phyloP scores from a whole-genome alignment of 2,113 vertebrate species.

The Clarias gariepinus region DNA sequence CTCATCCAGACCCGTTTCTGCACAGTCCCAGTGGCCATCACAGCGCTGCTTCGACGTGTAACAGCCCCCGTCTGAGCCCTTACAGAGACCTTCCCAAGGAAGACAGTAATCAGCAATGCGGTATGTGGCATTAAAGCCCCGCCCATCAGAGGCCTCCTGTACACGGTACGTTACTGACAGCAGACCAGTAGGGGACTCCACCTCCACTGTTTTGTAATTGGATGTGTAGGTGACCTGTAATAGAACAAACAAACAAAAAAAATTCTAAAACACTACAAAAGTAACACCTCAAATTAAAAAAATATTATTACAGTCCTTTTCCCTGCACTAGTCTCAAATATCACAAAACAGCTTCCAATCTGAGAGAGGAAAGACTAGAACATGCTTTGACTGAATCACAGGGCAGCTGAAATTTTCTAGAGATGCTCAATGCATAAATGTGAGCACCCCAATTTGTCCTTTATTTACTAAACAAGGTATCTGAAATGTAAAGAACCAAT shows the following conservation, averaged over 20 bases:
- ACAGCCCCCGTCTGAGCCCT: slow-evolving; percentile 75
- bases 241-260: not conserved
- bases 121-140: slow-evolving; percentile 86
- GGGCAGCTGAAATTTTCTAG: not conserved
- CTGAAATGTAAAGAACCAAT: not conserved
- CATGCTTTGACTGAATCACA: not conserved
- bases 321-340: not conserved
- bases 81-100: slow-evolving; percentile 82
- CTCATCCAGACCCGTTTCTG: slow-evolving; percentile 81
- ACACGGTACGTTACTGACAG: slow-evolving; percentile 74
- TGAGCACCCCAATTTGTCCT: not conserved
- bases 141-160: slow-evolving; percentile 60
- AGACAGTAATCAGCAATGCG: slow-evolving; percentile 83
- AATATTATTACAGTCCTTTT: not conserved
- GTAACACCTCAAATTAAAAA: not conserved
- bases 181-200: slow-evolving; percentile 80
- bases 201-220: slow-evolving; percentile 78
- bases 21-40: slow-evolving; percentile 85
- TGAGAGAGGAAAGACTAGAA: not conserved
- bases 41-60: slow-evolving; percentile 78
- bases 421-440: not conserved
- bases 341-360: not conserved
- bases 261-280: not conserved
- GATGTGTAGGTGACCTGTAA: slow-evolving; percentile 74
- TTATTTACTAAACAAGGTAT: not conserved